Evolutionary conservation across 2,888 invertebrate species (phyloP).

Genomic region (Andrena bicolor): DNA sequence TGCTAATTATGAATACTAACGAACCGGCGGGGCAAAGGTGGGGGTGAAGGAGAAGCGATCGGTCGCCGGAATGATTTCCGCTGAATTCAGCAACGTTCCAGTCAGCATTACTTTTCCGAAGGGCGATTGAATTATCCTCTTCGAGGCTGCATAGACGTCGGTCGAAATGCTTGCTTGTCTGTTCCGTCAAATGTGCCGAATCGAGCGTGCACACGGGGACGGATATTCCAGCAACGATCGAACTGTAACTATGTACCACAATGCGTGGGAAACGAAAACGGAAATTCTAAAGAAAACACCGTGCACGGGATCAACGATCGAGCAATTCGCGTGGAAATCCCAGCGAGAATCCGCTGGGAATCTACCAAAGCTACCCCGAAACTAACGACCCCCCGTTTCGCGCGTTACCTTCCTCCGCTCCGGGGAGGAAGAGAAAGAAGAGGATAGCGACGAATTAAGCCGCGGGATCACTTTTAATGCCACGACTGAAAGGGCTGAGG

Average conservation of each 20-base stretch:
- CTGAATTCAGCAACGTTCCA: slow-evolving; percentile 22
- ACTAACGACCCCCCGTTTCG: background rate
- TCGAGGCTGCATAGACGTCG: background rate
- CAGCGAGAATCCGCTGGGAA: background rate
- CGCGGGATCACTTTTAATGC: slow-evolving; percentile 27
- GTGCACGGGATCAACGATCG: background rate
- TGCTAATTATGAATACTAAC: slow-evolving; percentile 54
- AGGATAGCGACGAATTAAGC: background rate
- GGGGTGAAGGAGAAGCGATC: background rate
- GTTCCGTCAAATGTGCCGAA: background rate
- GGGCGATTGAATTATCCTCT: slow-evolving; percentile 35
- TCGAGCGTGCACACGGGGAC: background rate
- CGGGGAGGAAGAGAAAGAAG: background rate
- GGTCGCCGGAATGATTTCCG: slow-evolving; percentile 18
- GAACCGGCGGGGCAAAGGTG: background rate
- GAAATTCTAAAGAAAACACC: background rate
- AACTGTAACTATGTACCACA: background rate
- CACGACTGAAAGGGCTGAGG: background rate
- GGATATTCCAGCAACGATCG: no score
- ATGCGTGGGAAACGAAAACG: background rate
- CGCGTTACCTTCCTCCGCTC: background rate
- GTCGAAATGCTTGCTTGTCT: background rate
- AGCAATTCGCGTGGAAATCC: background rate
- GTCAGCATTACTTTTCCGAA: slow-evolving; percentile 9
- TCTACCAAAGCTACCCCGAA: background rate